phyloP scores from a whole-genome alignment of 2,113 vertebrate species.

The Motacilla tschutschensis region DNA sequence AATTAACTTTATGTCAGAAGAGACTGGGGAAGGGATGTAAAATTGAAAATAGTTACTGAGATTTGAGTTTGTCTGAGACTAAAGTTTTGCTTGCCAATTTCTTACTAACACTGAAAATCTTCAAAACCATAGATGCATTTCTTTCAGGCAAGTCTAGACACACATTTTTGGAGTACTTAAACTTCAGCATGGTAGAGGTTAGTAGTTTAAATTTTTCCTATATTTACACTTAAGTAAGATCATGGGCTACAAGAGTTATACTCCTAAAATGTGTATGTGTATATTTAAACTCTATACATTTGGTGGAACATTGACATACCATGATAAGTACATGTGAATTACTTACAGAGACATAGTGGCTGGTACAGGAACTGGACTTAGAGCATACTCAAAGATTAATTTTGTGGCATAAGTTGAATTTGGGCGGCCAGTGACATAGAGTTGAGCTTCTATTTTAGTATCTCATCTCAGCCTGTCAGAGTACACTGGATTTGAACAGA shows the following conservation, averaged over 20 bases:
- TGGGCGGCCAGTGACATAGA: background rate
- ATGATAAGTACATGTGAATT: background rate
- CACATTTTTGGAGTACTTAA: background rate
- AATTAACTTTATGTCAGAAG: constrained; percentile 16
- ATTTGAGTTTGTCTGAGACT: background rate
- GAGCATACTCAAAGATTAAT: background rate
- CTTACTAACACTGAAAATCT: background rate
- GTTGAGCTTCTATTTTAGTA: background rate
- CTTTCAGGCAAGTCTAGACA: background rate
- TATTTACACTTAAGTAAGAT: background rate
- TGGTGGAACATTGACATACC: background rate
- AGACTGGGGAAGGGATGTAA: background rate
- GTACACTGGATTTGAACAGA: background rate
- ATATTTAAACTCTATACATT: background rate
- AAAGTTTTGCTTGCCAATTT: background rate
- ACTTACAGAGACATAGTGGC: background rate
- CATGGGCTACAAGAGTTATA: background rate
- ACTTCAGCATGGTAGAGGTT: background rate
- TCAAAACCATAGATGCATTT: background rate
- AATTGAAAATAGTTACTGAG: background rate
- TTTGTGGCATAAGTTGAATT: background rate
- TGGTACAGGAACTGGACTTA: background rate
- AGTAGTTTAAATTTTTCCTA: constrained; percentile 23
- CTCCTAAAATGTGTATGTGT: background rate
- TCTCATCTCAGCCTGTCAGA: background rate